phyloP scores from a whole-genome alignment of 2,113 vertebrate species.

The Cyphomyrus plagiostoma region DNA sequence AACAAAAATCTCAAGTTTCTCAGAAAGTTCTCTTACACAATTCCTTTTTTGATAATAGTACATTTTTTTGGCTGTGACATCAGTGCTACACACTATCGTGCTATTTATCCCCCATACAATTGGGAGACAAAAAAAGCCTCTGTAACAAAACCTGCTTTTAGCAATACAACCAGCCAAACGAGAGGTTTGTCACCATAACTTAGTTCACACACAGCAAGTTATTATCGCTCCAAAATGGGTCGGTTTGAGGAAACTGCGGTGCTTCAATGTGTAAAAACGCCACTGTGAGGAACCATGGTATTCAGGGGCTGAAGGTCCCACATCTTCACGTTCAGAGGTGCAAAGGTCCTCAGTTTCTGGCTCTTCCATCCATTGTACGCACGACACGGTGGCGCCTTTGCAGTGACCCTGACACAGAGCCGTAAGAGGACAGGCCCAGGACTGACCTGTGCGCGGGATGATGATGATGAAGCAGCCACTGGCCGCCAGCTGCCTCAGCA shows the following conservation, averaged over 20 bases:
- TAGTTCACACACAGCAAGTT: not conserved
- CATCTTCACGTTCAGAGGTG: not conserved
- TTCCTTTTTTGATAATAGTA: not conserved
- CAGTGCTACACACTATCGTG: not conserved
- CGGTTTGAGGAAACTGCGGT: not conserved
- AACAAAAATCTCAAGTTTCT: not conserved
- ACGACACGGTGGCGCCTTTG: not conserved
- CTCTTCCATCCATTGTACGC: not conserved
- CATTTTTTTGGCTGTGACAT: not conserved
- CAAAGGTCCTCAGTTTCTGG: not conserved
- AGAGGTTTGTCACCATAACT: not conserved
- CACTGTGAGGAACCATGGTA: not conserved
- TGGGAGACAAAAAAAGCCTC: not conserved
- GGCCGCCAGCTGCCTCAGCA: slow-evolving; percentile 78
- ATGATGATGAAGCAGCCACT: slow-evolving; percentile 95
- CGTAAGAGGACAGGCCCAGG: not conserved
- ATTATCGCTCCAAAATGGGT: not conserved
- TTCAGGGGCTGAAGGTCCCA: not conserved
- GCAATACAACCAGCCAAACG: not conserved
- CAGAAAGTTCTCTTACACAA: not conserved
- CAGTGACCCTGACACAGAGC: not conserved
- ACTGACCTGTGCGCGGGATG: slow-evolving; percentile 86
- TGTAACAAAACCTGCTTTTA: not conserved
- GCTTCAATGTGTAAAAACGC: not conserved
- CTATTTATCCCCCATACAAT: not conserved